Evolutionary conservation across 2,888 invertebrate genomes (phyloP).

Genomic region (Andrena fulva): DNA sequence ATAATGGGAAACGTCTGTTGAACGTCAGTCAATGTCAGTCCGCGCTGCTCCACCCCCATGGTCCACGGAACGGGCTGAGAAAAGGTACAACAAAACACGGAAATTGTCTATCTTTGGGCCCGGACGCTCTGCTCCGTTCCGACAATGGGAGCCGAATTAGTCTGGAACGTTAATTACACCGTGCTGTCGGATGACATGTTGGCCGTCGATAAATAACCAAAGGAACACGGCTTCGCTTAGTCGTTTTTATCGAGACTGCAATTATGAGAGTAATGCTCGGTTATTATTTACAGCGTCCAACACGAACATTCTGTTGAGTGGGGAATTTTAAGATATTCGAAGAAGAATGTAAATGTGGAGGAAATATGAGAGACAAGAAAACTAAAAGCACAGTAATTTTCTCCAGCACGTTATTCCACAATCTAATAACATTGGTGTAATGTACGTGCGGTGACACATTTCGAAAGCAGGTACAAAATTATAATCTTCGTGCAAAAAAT

Average conservation of each 20-base stretch:
- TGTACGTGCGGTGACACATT: too few species aligned
- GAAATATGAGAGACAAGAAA: too few species aligned
- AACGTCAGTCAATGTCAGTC: constrained; percentile 82
- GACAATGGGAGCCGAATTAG: constrained; percentile 69
- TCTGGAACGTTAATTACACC: constrained; percentile 75
- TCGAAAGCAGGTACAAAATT: too few species aligned
- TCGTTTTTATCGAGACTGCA: constrained; percentile 30
- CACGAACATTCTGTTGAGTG: not conserved
- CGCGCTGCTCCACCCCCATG: constrained; percentile 65
- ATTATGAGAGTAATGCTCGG: constrained; percentile 27
- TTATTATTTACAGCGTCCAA: constrained; percentile 17
- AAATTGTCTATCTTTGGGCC: constrained; percentile 70
- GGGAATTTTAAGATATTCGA: too few species aligned
- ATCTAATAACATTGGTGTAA: too few species aligned
- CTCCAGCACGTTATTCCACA: too few species aligned
- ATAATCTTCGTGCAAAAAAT: too few species aligned
- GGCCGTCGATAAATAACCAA: constrained; percentile 57
- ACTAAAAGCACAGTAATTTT: too few species aligned
- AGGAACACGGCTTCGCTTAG: constrained; percentile 29
- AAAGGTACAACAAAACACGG: constrained; percentile 70
- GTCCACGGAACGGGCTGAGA: constrained; percentile 58
- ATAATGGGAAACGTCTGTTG: constrained; percentile 82
- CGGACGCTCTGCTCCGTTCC: constrained; percentile 39
- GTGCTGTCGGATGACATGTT: constrained; percentile 64
- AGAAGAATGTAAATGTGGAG: too few species aligned